Conservation (phyloP, 2,797 vertebrate genomes). For the Vireo griseus region DNA sequence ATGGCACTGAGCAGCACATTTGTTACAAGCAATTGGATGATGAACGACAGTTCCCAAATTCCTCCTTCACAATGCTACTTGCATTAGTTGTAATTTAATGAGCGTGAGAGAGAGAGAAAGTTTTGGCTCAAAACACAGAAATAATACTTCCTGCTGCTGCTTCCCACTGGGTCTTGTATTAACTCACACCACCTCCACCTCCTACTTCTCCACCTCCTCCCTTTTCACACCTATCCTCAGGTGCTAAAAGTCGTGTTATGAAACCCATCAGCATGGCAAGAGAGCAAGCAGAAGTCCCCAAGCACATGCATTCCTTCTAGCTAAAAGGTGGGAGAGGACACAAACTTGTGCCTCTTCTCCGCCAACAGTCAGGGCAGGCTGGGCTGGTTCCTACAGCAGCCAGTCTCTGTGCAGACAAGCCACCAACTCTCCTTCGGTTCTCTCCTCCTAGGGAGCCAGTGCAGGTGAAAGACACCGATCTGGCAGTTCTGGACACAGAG, state of each 20-base stretch:
- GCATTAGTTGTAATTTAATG: conserved; percentile 63
- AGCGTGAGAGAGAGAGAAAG: conserved; percentile 9
- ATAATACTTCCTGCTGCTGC: conserved; percentile 38
- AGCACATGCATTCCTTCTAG: neutral
- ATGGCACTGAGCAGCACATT: conserved; percentile 52
- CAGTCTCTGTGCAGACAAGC: neutral
- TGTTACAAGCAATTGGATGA: conserved; percentile 47
- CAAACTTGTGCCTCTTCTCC: neutral
- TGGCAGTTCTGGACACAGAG: neutral
- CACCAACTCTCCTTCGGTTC: neutral
- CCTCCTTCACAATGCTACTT: conserved; percentile 62
- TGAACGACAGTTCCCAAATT: conserved; percentile 64
- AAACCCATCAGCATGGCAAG: conserved; percentile 2
- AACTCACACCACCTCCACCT: conserved; percentile 18
- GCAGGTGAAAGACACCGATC: neutral
- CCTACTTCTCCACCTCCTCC: neutral
- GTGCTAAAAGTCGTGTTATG: conserved; percentile 46
- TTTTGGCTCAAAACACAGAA: conserved; percentile 50
- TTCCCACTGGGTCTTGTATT: conserved; percentile 59
- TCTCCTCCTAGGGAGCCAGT: neutral
- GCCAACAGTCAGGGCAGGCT: fast-evolving
- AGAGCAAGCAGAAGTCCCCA: neutral
- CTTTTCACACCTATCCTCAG: conserved; percentile 37
- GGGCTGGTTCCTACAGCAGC: neutral
- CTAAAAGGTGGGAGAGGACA: neutral